Conservation (phyloP, 2,888 invertebrate species). For the Rhynchonema sp. region DNA sequence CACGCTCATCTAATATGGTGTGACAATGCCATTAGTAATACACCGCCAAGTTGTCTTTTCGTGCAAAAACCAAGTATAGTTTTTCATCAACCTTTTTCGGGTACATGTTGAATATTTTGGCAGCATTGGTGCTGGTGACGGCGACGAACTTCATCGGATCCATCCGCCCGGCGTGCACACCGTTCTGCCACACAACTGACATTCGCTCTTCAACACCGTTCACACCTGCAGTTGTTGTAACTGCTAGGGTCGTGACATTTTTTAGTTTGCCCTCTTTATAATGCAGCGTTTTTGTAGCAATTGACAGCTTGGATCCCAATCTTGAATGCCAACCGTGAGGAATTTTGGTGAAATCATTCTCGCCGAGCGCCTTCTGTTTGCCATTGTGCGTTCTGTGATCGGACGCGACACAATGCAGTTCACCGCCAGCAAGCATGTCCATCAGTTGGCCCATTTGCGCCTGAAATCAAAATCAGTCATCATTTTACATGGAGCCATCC, state of each 20-base stretch:
- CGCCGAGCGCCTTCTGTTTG: conserved; percentile 64
- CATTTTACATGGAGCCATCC: not conserved
- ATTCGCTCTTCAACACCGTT: conserved; percentile 87
- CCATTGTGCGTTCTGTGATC: conserved; percentile 84
- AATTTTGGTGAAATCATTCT: conserved; percentile 57
- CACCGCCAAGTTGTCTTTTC: too few species aligned
- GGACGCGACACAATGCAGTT: conserved; percentile 71
- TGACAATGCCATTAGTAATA: too few species aligned
- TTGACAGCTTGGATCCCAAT: too few species aligned
- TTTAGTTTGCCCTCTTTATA: too few species aligned
- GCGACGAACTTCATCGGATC: conserved; percentile 79
- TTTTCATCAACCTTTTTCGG: conserved; percentile 57
- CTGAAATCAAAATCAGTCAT: not conserved
- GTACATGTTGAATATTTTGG: conserved; percentile 85
- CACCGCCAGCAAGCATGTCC: conserved; percentile 66
- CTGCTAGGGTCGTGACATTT: too few species aligned
- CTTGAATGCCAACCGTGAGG: conserved; percentile 51
- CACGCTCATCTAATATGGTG: too few species aligned
- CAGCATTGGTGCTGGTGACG: conserved; percentile 68
- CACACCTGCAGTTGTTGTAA: conserved; percentile 54
- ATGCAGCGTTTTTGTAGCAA: too few species aligned
- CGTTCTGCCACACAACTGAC: conserved; percentile 84
- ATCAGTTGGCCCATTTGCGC: conserved; percentile 46
- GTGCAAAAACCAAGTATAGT: too few species aligned
- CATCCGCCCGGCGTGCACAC: conserved; percentile 52